These are phyloP conservation scores for Ptyas mucosa DNA, from an alignment of 2,113 vertebrate species.

Conservation along the genomic window DNA sequence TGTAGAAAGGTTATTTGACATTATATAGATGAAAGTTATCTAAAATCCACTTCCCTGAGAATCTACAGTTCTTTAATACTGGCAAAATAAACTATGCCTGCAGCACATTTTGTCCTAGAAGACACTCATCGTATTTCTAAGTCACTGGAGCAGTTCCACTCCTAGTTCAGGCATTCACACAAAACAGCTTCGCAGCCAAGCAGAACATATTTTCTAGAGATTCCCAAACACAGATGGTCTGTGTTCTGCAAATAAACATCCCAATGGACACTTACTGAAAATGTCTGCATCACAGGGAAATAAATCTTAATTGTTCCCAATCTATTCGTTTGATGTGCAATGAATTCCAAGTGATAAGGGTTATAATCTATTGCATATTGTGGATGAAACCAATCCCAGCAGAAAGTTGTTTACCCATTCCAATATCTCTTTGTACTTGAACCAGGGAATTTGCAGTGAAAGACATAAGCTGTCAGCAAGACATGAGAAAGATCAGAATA, in stretches of 20 bases:
- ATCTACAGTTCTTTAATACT: neutral
- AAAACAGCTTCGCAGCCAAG: neutral
- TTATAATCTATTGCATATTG: conserved; percentile 3
- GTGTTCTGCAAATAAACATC: conserved; percentile 15
- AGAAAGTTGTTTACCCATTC: neutral
- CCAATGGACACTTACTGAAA: neutral
- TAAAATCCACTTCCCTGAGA: neutral
- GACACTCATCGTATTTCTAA: neutral
- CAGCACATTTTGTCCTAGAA: neutral
- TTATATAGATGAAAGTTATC: neutral
- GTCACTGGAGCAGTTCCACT: neutral
- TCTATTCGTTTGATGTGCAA: conserved; percentile 6
- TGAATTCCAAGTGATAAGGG: conserved; percentile 30
- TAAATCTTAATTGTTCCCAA: neutral
- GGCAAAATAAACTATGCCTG: neutral
- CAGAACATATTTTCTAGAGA: neutral
- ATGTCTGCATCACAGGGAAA: conserved; percentile 4
- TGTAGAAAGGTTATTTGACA: neutral
- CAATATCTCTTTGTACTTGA: conserved; percentile 17
- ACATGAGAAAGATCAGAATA: neutral
- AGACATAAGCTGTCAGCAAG: conserved; percentile 8
- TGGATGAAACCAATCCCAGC: neutral
- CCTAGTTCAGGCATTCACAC: neutral
- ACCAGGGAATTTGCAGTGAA: neutral
- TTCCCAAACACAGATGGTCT: conserved; percentile 3